Conservation (phyloP, 2,888 invertebrate genomes). For the Eristalis pertinax region DNA sequence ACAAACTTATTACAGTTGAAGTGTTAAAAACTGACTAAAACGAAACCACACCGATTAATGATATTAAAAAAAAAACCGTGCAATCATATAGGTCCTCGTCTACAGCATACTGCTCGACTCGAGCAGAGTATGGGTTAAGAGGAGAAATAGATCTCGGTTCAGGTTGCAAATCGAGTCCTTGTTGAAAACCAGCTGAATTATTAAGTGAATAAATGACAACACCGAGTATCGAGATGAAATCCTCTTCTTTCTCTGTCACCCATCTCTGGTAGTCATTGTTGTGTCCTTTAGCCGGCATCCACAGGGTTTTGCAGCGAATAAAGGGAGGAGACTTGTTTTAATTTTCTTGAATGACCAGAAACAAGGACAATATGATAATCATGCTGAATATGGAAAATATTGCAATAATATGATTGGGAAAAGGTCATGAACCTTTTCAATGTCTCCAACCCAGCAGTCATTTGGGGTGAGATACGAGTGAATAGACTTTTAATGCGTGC, state of each 20-base stretch:
- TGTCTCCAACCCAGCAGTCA: slow-evolving; percentile 44
- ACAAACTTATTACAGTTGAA: neutral
- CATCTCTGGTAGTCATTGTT: neutral
- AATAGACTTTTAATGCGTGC: slow-evolving; percentile 42
- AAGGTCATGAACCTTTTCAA: slow-evolving; percentile 56
- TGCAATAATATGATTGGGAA: slow-evolving; percentile 62
- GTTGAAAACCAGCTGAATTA: slow-evolving; percentile 57
- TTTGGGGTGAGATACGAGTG: slow-evolving; percentile 42
- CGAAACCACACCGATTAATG: slow-evolving; percentile 55
- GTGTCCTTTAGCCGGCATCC: slow-evolving; percentile 2
- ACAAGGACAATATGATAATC: slow-evolving; percentile 64
- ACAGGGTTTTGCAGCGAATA: neutral
- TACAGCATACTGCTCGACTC: neutral
- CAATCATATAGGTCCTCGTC: slow-evolving; percentile 27
- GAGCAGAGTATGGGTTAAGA: slow-evolving; percentile 11
- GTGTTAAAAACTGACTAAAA: neutral
- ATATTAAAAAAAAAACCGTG: slow-evolving; percentile 37
- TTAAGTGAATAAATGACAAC: slow-evolving; percentile 51
- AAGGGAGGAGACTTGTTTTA: slow-evolving; percentile 51
- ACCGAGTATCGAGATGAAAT: slow-evolving; percentile 6
- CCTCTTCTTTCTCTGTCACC: slow-evolving; percentile 10
- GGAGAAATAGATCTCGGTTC: slow-evolving; percentile 26
- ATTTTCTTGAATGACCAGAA: slow-evolving; percentile 67
- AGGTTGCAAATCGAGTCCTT: slow-evolving; percentile 48
- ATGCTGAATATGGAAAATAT: slow-evolving; percentile 60